Evolutionary conservation across 2,797 vertebrate genomes (phyloP).

Genomic region (Macropodus opercularis): DNA sequence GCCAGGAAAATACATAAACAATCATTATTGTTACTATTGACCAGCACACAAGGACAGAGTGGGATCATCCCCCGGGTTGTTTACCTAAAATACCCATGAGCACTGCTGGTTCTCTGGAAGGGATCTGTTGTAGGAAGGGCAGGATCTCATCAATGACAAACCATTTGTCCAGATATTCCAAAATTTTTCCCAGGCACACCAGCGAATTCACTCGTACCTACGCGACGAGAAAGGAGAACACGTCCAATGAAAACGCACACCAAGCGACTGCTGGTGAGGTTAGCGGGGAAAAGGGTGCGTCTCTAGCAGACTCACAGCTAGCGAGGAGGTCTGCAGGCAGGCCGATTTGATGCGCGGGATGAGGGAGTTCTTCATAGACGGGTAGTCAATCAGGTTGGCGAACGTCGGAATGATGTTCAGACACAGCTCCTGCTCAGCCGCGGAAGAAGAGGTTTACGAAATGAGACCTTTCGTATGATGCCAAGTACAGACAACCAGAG

Average conservation of each 20-base stretch:
- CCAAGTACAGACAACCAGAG: neutral
- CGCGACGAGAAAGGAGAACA: slow-evolving; percentile 14
- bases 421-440: slow-evolving; percentile 89
- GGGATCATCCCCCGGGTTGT: neutral
- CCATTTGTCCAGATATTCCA: slow-evolving; percentile 99
- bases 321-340: slow-evolving; percentile 96
- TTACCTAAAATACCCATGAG: slow-evolving; percentile 98
- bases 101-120: slow-evolving; percentile 96
- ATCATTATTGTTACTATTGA: neutral
- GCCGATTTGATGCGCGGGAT: slow-evolving; percentile 97
- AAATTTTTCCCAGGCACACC: slow-evolving; percentile 97
- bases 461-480: slow-evolving; percentile 24
- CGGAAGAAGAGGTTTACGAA: slow-evolving; percentile 25
- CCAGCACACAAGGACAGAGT: neutral
- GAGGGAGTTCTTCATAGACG: slow-evolving; percentile 99
- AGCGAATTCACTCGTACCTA: slow-evolving; percentile 98
- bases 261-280: neutral
- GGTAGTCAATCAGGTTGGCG: slow-evolving; percentile 98
- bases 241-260: neutral
- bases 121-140: slow-evolving; percentile 97
- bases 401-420: slow-evolving; percentile 99
- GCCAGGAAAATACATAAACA: neutral
- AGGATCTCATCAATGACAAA: slow-evolving; percentile 98
- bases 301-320: slow-evolving; percentile 91
- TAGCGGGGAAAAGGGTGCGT: too few relatives aligned